Evolutionary conservation across 2,113 vertebrate species (phyloP).

Genomic region (Rana temporaria): DNA sequence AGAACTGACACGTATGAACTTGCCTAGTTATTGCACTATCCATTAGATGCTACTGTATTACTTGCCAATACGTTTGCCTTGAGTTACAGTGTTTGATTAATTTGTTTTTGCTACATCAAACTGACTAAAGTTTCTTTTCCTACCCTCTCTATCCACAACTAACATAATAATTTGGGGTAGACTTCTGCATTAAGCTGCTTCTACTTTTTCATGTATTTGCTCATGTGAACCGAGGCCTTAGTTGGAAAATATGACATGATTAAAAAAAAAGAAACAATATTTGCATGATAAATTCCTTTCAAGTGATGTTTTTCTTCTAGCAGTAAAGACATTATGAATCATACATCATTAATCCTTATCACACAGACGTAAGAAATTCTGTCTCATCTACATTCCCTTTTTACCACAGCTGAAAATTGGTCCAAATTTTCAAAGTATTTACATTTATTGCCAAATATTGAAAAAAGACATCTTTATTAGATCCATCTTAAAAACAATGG

Average conservation of each 20-base stretch:
- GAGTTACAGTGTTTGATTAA: too few relatives aligned
- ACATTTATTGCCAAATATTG: constrained; percentile 13
- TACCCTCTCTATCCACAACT: too few relatives aligned
- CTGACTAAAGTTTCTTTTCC: too few relatives aligned
- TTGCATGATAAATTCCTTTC: constrained; percentile 6
- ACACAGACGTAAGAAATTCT: constrained; percentile 6
- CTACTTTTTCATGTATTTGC: too few relatives aligned
- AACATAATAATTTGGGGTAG: too few relatives aligned
- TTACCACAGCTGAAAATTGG: constrained; percentile 11
- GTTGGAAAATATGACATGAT: neutral
- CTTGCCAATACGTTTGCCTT: too few relatives aligned
- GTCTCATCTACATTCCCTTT: constrained; percentile 28
- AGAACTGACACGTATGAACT: too few relatives aligned
- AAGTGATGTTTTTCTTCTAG: constrained; percentile 26
- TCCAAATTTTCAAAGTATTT: constrained; percentile 38
- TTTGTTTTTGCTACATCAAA: too few relatives aligned
- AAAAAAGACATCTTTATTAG: constrained; percentile 45
- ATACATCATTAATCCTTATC: constrained; percentile 32
- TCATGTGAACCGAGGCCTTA: too few relatives aligned
- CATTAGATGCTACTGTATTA: too few relatives aligned
- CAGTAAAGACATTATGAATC: constrained; percentile 11
- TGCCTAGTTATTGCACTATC: too few relatives aligned
- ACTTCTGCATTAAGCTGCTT: too few relatives aligned
- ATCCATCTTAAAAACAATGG: constrained; percentile 47
- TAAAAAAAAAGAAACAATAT: neutral